Evolutionary conservation across 2,888 invertebrate species (phyloP).

Genomic region (Xestia rhomboidea): DNA sequence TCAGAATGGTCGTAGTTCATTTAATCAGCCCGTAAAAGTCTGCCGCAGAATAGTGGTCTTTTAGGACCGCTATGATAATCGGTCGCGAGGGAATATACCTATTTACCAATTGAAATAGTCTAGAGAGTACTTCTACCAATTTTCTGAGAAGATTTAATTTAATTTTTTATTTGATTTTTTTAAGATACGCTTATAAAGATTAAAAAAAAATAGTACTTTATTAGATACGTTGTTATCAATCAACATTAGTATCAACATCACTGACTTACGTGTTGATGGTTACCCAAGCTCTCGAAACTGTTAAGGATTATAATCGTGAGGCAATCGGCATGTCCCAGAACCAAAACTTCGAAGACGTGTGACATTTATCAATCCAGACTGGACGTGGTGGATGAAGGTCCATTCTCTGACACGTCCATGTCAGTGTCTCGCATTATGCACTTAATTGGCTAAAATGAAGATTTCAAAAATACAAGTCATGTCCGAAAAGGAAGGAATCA

Average conservation of each 20-base stretch:
- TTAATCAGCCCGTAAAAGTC: conserved; percentile 50
- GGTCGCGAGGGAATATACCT: conserved; percentile 28
- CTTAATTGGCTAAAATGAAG: not conserved
- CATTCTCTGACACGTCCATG: not conserved
- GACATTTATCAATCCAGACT: not conserved
- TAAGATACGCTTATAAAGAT: conserved; percentile 3
- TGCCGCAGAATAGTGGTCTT: conserved; percentile 33
- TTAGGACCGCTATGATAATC: conserved; percentile 29
- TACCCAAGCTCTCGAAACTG: not conserved
- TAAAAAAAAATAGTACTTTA: too few relatives aligned
- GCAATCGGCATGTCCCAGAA: not conserved
- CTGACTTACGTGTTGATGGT: not conserved
- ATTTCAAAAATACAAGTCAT: not conserved
- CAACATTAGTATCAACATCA: not conserved
- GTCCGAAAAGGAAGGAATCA: too few relatives aligned
- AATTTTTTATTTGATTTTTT: too few relatives aligned
- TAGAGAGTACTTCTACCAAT: conserved; percentile 12
- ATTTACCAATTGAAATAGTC: conserved; percentile 32
- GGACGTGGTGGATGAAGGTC: not conserved
- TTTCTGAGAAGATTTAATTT: not conserved
- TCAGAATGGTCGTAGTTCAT: conserved; percentile 47
- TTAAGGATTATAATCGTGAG: not conserved
- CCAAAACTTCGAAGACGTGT: not conserved
- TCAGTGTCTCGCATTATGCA: not conserved
- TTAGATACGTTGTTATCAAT: not conserved